Percentiles rank a stretch among this genome's conserved stretches.
Conservation (phyloP, 2,113 vertebrate species). For the Himantopus leucocephalus region DNA sequence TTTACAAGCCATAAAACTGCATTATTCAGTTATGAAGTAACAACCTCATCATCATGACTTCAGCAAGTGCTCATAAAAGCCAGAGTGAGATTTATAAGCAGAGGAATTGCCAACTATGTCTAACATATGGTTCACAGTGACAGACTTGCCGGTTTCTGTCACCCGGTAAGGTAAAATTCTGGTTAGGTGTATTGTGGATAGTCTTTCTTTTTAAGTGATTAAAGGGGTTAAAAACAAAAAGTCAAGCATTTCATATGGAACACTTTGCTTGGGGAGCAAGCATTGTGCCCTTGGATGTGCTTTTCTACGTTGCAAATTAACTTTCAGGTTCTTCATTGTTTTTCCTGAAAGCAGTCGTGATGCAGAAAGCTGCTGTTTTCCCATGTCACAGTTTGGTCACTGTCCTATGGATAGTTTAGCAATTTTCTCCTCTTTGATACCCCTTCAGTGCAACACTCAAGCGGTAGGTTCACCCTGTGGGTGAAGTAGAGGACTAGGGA, state of each 20-base stretch:
- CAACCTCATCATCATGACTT: slow-evolving; percentile 42
- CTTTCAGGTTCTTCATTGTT: background rate
- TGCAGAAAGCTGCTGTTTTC: background rate
- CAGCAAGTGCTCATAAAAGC: slow-evolving; percentile 28
- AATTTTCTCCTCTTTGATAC: background rate
- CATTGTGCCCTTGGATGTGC: background rate
- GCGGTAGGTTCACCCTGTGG: background rate
- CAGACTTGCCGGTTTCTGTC: background rate
- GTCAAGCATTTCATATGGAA: background rate
- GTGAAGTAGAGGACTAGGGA: background rate
- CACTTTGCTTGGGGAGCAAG: background rate
- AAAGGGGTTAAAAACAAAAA: background rate
- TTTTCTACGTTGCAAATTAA: background rate
- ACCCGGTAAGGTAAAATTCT: background rate
- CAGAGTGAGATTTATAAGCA: slow-evolving; percentile 12
- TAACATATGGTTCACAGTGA: background rate
- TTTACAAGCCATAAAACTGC: slow-evolving; percentile 32
- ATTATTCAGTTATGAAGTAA: slow-evolving; percentile 55
- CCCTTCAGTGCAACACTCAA: background rate
- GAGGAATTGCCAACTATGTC: background rate
- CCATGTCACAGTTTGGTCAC: background rate
- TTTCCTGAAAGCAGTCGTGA: background rate
- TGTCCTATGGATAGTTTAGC: background rate
- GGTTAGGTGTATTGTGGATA: background rate
- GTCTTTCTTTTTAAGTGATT: background rate